Base-by-base conservation (phyloP, 1,140 invertebrate species). In the Camponotus floridanus region DNA sequence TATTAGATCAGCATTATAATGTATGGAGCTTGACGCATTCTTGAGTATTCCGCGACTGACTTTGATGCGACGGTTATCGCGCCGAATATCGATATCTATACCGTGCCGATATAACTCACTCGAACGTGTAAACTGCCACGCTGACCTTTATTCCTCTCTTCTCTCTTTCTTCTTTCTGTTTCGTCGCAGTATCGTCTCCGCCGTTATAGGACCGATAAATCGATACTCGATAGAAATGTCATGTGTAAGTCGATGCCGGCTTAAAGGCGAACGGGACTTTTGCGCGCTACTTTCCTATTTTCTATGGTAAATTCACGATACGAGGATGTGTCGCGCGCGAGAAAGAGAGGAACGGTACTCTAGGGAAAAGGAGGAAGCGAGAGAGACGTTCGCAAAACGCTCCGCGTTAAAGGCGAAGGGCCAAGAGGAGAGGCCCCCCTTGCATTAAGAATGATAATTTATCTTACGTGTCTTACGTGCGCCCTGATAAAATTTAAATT, bases 401-500 rank as follows among this genome's bases (percentile, higher is more conserved):
- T 18, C 65, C 31, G 67, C 64, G 57, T 42, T 11, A 51, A 48
- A 65, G 21, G 6, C 39, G 68, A 31, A 33, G 42, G 9, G 36
- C 26, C 26, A 26, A 26, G 33, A 8, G n/a, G 42, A 36, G 57
- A 48, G 68, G 68, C 21, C 39, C 62, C 45, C 48, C 48, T 48
- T 83, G 79, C 79, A 83, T 83, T 83, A 74, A 83, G 79, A 83
- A 83, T 83, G 79, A 83, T 83, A 83, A 83, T 83, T 83, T 83
- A 83, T 83, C 79, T 83, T 83, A 83, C 79, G 79, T 83, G 79
- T 83, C 79, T 83, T 83, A 83, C 79, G 79, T 83, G 79, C 68
- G 68, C 79, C 55, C 68, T 83, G 79, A 83, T 83, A 83, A 83
- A 83, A 83, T 83, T 83, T 83, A 83, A 83, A 83, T 83, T 83